phyloP scores from a whole-genome alignment of 2,888 invertebrate species.

The Nomada hirtipes region DNA sequence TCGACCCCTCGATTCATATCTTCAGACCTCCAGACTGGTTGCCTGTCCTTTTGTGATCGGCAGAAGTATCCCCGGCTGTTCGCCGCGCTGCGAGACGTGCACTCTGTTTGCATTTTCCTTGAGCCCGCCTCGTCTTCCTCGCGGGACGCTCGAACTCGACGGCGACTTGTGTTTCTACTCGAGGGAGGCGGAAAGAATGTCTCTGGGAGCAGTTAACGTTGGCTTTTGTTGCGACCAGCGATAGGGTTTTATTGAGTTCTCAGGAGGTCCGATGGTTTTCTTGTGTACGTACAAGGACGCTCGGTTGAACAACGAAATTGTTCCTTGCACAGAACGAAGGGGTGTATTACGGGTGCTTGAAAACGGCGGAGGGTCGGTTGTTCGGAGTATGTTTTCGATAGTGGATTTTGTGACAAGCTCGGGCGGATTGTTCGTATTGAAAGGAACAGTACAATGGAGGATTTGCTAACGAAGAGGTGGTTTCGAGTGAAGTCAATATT shows the following conservation, averaged over 20 bases:
- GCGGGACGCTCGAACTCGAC: slow-evolving; percentile 4
- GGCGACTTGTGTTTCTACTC: background rate
- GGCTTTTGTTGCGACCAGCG: background rate
- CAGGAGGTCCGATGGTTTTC: background rate
- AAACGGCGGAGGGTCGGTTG: background rate
- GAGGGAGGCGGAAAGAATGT: background rate
- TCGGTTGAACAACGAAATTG: background rate
- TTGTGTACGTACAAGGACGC: background rate
- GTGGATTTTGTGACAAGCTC: background rate
- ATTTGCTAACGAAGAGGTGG: background rate
- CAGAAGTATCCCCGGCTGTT: background rate
- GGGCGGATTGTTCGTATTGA: background rate
- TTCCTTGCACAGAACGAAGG: background rate
- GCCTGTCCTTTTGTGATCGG: slow-evolving; percentile 31
- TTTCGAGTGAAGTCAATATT: background rate
- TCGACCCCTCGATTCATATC: background rate
- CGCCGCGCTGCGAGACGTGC: background rate
- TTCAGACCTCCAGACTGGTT: slow-evolving; percentile 9
- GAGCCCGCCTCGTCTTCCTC: background rate
- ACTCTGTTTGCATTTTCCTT: background rate
- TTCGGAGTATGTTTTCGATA: background rate
- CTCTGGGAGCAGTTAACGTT: background rate
- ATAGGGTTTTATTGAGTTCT: background rate
- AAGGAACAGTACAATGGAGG: background rate
- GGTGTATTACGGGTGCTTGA: background rate